phyloP scores from a whole-genome alignment of 1,140 invertebrate genomes.

The Drosophila carrolli region DNA sequence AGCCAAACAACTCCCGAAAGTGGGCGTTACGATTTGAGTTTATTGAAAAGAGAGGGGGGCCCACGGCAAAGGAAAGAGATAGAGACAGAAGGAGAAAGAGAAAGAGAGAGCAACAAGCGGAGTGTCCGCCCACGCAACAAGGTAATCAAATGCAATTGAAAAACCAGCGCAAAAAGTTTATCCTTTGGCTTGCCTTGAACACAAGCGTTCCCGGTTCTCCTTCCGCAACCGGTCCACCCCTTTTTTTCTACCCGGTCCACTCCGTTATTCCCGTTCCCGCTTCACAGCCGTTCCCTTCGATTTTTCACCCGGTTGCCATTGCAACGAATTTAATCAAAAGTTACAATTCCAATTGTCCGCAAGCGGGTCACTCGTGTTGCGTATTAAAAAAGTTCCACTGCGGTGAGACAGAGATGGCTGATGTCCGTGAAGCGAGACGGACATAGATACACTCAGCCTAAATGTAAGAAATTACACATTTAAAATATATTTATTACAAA shows the following conservation, averaged over 20 bases:
- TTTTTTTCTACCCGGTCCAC: background rate
- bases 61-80: background rate
- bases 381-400: constrained; percentile 79
- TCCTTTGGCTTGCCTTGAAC: constrained; percentile 55
- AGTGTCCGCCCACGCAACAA: constrained; percentile 66
- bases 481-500: no score
- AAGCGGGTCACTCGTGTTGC: constrained; percentile 82
- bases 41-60: constrained; percentile 49
- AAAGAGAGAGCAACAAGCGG: constrained; percentile 28
- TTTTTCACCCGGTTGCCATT: constrained; percentile 72
- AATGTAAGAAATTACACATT: background rate
- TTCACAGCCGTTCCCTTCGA: constrained; percentile 43
- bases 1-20: constrained; percentile 58
- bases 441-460: background rate
- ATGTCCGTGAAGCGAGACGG: background rate
- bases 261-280: constrained; percentile 12
- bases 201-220: constrained; percentile 29
- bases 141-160: constrained; percentile 83
- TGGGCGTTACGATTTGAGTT: constrained; percentile 41
- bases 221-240: background rate
- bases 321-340: constrained; percentile 82
- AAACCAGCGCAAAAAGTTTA: constrained; percentile 75
- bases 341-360: constrained; percentile 82
- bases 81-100: background rate
- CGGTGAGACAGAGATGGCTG: constrained; percentile 41